phyloP scores from a whole-genome alignment of 1,140 invertebrate genomes.

The Psix sp. region DNA sequence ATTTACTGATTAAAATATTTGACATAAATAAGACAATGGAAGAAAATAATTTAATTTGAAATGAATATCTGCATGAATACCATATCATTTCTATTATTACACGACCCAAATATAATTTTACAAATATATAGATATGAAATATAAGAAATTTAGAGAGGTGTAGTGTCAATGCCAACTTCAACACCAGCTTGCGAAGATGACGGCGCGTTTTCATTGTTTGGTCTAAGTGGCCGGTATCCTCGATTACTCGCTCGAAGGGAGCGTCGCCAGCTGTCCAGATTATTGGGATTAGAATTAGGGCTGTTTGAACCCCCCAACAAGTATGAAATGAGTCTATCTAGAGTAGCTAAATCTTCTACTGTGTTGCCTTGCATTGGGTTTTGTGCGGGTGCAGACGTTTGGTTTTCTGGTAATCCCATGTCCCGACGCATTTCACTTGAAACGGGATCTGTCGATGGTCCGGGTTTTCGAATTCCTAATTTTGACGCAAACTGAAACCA shows the following conservation, averaged over 20 bases:
- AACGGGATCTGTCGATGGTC: conserved; percentile 6
- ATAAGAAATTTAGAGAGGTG: conserved; percentile 64
- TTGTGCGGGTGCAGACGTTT: conserved; percentile 28
- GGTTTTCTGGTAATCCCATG: conserved; percentile 14
- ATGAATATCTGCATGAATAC: too few species aligned
- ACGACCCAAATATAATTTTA: too few species aligned
- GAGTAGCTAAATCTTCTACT: conserved; percentile 67
- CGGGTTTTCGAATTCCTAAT: conserved; percentile 49
- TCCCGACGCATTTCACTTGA: conserved; percentile 20
- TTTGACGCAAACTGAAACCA: conserved; percentile 79
- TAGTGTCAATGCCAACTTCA: conserved; percentile 62
- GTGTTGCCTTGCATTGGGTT: conserved; percentile 59
- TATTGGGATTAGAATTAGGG: conserved; percentile 27
- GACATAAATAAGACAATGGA: too few species aligned
- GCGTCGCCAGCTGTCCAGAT: conserved; percentile 68
- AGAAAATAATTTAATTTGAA: too few species aligned
- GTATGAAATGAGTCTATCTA: conserved; percentile 68
- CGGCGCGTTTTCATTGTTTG: conserved; percentile 30
- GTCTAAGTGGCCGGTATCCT: conserved; percentile 66
- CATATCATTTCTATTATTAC: too few species aligned
- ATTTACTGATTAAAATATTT: too few species aligned
- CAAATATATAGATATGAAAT: too few species aligned
- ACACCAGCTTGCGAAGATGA: conserved; percentile 16
- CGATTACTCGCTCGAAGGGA: conserved; percentile 66
- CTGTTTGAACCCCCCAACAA: conserved; percentile 62